Evolutionary conservation across 2,797 vertebrate species (phyloP), one percentile per base, ranked within the genome.

Genomic region (Anguilla obscura): DNA sequence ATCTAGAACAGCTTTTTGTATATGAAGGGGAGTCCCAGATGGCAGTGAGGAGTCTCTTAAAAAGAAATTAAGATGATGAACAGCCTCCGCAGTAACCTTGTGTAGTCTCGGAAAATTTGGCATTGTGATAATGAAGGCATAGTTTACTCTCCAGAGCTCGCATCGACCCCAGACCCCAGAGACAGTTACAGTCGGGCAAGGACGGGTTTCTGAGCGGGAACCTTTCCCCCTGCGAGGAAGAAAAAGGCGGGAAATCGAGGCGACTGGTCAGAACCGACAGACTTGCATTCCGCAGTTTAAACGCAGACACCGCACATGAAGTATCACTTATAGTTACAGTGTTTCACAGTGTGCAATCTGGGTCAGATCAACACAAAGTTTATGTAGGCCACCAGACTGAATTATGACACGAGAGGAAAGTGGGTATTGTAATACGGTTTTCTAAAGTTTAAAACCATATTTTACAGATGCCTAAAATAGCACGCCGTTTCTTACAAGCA

Each of bases 201-300:
- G 52, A 91, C 88, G 0, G 93, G 89, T 87, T 95, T 96, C 91
- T 92, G 95, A 88, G 93, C 91, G 7, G 94, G 92, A 40, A 94
- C 92, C 85, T 93, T 95, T 87, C 96, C 95, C 91, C 95, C 96
- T 96, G 9, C 0, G 90, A 56, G 83, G 84, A 84, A 69, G 30
- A 58, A 50, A 27, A 50, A 79, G 69, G n/a, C 76, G 66, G 76
- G 30, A 91, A 10, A 88, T 33, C 58, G 71, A 52, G 33, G 52
- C 1, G 21, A 12, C 24, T n/a, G 16, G 52, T 30, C 56, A 54
- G 10, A 18, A 60, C 4, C 7, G 33, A 21, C 7, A 40, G 1
- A 63, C 58, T 84, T 58, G 27, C 18, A 14, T 12, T 69, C 66
- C 30, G 36, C 16, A 21, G 8, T 40, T 74, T 40, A 21, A 33